A percentile compares a stretch with the other conserved stretches of the same genome.
phyloP scores from a whole-genome alignment of 2,888 invertebrate genomes.

The Synanthedon andrenaeformis region DNA sequence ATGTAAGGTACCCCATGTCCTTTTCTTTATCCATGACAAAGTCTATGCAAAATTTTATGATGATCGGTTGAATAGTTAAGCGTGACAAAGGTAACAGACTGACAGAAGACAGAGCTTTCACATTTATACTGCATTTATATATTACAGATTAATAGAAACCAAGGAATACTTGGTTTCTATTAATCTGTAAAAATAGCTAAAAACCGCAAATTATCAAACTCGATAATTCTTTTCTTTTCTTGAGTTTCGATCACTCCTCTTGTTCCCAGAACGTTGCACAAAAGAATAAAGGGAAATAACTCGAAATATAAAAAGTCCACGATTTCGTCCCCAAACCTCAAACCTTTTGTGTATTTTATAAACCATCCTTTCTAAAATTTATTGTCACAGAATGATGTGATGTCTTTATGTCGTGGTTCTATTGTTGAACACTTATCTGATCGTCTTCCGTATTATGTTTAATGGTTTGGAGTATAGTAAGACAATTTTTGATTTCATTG shows the following conservation, averaged over 20 bases:
- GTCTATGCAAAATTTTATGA: too few species aligned
- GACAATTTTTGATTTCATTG: slow-evolving; percentile 19
- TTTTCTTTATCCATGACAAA: too few species aligned
- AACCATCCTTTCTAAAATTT: slow-evolving; percentile 63
- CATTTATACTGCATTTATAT: too few species aligned
- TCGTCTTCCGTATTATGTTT: slow-evolving; percentile 51
- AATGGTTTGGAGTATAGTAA: slow-evolving; percentile 34
- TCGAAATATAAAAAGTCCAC: slow-evolving; percentile 38
- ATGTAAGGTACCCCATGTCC: too few species aligned
- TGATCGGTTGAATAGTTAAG: too few species aligned
- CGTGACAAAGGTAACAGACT: too few species aligned
- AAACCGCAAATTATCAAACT: slow-evolving; percentile 18
- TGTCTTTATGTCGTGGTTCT: slow-evolving; percentile 60
- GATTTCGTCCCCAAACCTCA: slow-evolving; percentile 42
- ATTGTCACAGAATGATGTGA: slow-evolving; percentile 66
- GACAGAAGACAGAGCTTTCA: too few species aligned
- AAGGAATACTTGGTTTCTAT: too few species aligned
- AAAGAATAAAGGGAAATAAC: slow-evolving; percentile 37
- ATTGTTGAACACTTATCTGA: slow-evolving; percentile 66
- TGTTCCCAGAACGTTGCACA: slow-evolving; percentile 52
- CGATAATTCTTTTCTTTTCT: not conserved
- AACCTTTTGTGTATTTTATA: slow-evolving; percentile 49
- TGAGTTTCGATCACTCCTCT: slow-evolving; percentile 64
- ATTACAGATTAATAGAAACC: too few species aligned
- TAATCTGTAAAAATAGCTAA: slow-evolving; percentile 6